Evolutionary conservation across 92 coral and sea anemone genomes (phyloP), one percentile per base, ranked within the genome.

Genomic region (Pocillopora meandrina): DNA sequence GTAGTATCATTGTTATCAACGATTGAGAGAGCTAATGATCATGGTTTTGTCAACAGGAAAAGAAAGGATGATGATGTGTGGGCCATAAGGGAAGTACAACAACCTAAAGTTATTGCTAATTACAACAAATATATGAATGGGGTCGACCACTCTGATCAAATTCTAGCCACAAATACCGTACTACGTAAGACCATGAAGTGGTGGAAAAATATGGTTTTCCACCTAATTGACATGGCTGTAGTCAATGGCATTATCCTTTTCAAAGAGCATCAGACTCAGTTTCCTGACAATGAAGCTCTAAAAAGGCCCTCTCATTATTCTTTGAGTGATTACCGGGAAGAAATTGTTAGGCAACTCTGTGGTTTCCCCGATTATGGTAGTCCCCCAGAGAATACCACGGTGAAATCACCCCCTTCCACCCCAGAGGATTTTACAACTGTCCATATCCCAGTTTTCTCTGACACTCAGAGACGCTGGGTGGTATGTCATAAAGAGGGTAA

Each of bases 81-180:
- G 80, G 73, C 57, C 20, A 81, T 59, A 55, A 65, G 52, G 56
- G 63, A 20, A 12, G 82, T 91, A 9, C 73, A 62, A 14, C 91
- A 80, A 65, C 91, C 91, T 6, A 11, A 76, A 10, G 85, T 77
- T 2, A 67, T 85, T 57, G 21, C 42, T 23, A 72, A 73, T 10
- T 91, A 91, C 67, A 91, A 85, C 35, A 82, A 71, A 65, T 88
- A 80, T 67, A 82, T 85, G 82, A 88, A 89, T 82, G 85, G 66
- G 16, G 90, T 86, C 7, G 88, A 90, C 59, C 61, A 86, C 47
- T 90, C 85, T n/a, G 93, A 90, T 65, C 88, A 90, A 61, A 78
- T 69, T 13, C n/a, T 90, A 34, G 81, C 82, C 33, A 67, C 61
- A 15, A 57, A 77, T 57, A 64, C 18, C 26, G 26, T 26, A 26